A percentile compares a stretch with the other conserved stretches of the same genome.
These are phyloP conservation scores for Diuraphis noxia DNA, from an alignment of 1,140 invertebrate genomes.

Conservation along the genomic window DNA sequence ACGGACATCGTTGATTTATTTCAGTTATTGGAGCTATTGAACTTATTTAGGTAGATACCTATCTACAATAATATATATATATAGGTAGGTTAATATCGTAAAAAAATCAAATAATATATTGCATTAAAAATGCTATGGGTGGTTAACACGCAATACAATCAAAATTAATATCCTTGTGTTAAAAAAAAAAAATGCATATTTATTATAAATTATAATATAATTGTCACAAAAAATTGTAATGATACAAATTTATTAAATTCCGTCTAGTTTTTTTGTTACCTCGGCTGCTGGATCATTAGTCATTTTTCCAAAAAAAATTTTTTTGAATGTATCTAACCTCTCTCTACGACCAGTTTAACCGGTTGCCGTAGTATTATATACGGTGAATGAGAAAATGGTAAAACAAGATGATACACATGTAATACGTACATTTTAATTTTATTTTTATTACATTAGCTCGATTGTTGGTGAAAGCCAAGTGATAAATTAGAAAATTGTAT, in stretches of 20 bases:
- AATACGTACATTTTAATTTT: slow-evolving; percentile 31
- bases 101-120: neutral
- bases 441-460: slow-evolving; percentile 38
- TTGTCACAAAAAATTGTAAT: neutral
- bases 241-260: slow-evolving; percentile 25
- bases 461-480: slow-evolving; percentile 46
- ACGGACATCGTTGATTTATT: neutral
- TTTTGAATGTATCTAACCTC: slow-evolving; percentile 19
- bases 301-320: slow-evolving; percentile 13
- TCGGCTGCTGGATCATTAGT: neutral
- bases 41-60: neutral
- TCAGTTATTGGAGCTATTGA: neutral
- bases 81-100: too few species aligned
- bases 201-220: neutral
- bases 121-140: neutral
- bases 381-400: slow-evolving; percentile 16
- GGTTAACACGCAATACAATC: neutral
- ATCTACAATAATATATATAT: neutral
- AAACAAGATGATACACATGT: slow-evolving; percentile 52
- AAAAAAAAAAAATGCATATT: neutral
- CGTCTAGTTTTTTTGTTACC: neutral
- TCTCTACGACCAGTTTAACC: slow-evolving; percentile 34
- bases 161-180: neutral
- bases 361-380: slow-evolving; percentile 12
- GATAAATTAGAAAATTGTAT: slow-evolving; percentile 10